Evolutionary conservation across 2,888 invertebrate genomes (phyloP).

Genomic region (Mantis religiosa): DNA sequence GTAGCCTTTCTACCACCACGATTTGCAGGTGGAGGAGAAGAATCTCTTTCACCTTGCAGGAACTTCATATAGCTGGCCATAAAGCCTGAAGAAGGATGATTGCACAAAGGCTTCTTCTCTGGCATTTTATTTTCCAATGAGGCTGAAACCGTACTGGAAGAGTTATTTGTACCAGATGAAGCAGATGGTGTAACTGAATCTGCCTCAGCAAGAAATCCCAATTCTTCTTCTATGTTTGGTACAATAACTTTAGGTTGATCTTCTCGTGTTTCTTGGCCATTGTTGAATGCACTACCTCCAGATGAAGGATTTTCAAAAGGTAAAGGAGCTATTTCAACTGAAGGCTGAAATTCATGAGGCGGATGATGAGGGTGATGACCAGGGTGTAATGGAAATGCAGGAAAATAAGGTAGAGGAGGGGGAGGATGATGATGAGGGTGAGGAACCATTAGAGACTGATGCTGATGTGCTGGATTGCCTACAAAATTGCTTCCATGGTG

Average conservation of each 20-base stretch:
- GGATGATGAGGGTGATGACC: slow-evolving; percentile 56
- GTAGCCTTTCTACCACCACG: slow-evolving; percentile 63
- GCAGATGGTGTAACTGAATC: slow-evolving; percentile 26
- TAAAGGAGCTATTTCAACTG: slow-evolving; percentile 62
- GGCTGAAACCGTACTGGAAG: slow-evolving; percentile 45
- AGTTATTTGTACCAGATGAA: slow-evolving; percentile 46
- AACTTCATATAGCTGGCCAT: slow-evolving; percentile 86
- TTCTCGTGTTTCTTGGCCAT: slow-evolving; percentile 46
- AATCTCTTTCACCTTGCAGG: slow-evolving; percentile 75
- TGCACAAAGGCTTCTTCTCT: slow-evolving; percentile 54
- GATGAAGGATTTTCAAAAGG: slow-evolving; percentile 56
- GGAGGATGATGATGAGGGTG: slow-evolving; percentile 59
- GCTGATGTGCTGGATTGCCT: slow-evolving; percentile 52
- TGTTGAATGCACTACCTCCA: slow-evolving; percentile 35
- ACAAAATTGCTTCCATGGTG: slow-evolving; percentile 50
- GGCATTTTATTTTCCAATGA: slow-evolving; percentile 36
- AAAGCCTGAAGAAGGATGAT: slow-evolving; percentile 66
- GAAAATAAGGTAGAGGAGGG: slow-evolving; percentile 67
- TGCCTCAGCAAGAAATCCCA: slow-evolving; percentile 69
- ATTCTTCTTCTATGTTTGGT: slow-evolving; percentile 84
- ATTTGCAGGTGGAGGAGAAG: slow-evolving; percentile 71
- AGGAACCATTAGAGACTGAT: slow-evolving; percentile 62
- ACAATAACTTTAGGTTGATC: slow-evolving; percentile 79
- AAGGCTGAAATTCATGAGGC: slow-evolving; percentile 60
- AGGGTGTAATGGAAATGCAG: slow-evolving; percentile 66